phyloP scores from a whole-genome alignment of 2,888 invertebrate species.

The Thumatha senex region DNA sequence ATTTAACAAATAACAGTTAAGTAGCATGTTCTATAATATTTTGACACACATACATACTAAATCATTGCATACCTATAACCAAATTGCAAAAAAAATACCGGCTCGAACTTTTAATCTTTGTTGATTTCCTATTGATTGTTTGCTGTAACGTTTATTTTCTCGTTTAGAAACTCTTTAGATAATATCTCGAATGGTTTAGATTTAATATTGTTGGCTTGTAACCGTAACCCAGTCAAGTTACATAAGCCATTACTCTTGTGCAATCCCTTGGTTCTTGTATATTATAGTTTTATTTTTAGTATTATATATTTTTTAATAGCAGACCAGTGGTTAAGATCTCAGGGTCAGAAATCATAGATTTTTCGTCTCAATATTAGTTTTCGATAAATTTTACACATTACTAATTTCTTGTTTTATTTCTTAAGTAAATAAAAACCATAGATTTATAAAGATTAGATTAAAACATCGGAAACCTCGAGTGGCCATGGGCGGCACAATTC shows the following conservation, averaged over 20 bases:
- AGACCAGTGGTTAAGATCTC: slow-evolving; percentile 43
- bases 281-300: slow-evolving; percentile 36
- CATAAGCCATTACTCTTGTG: slow-evolving; percentile 40
- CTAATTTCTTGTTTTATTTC: slow-evolving; percentile 2
- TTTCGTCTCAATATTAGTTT: slow-evolving; percentile 16
- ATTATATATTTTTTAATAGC: slow-evolving; percentile 31
- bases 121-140: background rate
- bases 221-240: slow-evolving; percentile 31
- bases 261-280: slow-evolving; percentile 45
- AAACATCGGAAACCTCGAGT: too few relatives aligned
- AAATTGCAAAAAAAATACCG: background rate
- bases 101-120: too few relatives aligned
- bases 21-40: too few relatives aligned
- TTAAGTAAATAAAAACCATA: background rate
- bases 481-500: too few relatives aligned
- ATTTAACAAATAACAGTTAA: too few relatives aligned
- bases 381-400: slow-evolving; percentile 14
- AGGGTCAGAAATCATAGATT: slow-evolving; percentile 19
- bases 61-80: too few relatives aligned
- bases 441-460: too few relatives aligned
- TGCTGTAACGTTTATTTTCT: slow-evolving; percentile 2
- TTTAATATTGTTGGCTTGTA: slow-evolving; percentile 51
- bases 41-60: too few relatives aligned
- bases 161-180: slow-evolving; percentile 15
- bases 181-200: slow-evolving; percentile 43